Base-by-base conservation (phyloP, 2,888 invertebrate genomes). In the Lepetodrilus schrolli region DNA sequence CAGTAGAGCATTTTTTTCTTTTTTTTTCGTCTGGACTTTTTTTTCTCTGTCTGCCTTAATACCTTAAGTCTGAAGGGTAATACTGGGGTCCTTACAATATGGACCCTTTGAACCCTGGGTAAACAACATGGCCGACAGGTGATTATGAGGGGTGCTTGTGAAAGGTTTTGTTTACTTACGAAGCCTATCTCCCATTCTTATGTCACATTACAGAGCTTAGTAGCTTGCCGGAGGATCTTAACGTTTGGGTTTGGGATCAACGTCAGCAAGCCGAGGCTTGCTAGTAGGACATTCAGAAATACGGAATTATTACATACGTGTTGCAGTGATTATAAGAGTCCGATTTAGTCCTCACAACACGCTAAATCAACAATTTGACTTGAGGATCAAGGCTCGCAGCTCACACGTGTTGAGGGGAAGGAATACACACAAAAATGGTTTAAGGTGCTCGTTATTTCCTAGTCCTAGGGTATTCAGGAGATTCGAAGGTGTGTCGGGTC, bases 21-120 rank as follows among this genome's bases (percentile, higher is more conserved):
- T n/a, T n/a, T n/a, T n/a, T n/a, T n/a, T 58, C 34, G 30, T 58
- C 34, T 58, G 58, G 34, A 58, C 30, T 58, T 23, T 58, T 58
- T n/a, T n/a, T n/a, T n/a, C n/a, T 58, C 13, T 30, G 58, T 7
- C 58, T 10, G 34, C 13, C 58, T 30, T 43, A 58, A 30, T 58
- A 17, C n/a, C 58, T 17, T 58, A 58, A 58, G 58, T 26, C 58
- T 30, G 34, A 30, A n/a, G n/a, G n/a, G 21, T 58, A 58, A 58
- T 58, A 17, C 34, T 30, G 30, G 34, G 30, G 30, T 30, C 58
- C 58, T 30, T 30, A 26, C 30, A n/a, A n/a, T 58, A 30, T n/a
- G n/a, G 34, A 58, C 58, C 58, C 58, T 5, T 30, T 58, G 58
- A 58, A 58, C 58, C 58, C 30, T 58, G 30, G 26, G 58, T 58